These are phyloP conservation scores for Lepidostoma basale DNA, from an alignment of 1,140 invertebrate species.

Conservation along the genomic window DNA sequence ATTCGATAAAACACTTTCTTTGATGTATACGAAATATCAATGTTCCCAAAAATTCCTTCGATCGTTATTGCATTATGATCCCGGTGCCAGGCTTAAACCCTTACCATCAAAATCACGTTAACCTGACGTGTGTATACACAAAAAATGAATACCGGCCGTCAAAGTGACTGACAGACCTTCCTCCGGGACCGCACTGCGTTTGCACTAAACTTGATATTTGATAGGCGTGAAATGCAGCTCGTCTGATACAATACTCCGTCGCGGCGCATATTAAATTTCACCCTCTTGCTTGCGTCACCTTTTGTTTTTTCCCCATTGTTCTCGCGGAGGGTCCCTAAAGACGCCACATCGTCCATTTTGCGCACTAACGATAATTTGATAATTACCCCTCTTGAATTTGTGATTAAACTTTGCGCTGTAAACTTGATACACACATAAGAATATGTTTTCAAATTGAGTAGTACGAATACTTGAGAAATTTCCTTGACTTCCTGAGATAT, in stretches of 20 bases:
- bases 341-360: constrained; percentile 1
- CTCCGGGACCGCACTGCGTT: constrained; percentile 20
- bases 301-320: constrained; percentile 33
- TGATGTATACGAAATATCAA: too few relatives aligned
- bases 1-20: too few relatives aligned
- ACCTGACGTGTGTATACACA: constrained; percentile 16
- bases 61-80: too few relatives aligned
- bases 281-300: constrained; percentile 1
- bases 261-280: constrained; percentile 44
- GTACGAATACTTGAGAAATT: too few relatives aligned
- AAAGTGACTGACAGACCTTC: constrained; percentile 40
- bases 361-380: constrained; percentile 12
- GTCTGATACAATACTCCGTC: constrained; percentile 18
- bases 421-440: neutral
- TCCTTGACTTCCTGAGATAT: too few relatives aligned
- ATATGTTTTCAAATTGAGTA: too few relatives aligned
- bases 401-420: too few relatives aligned
- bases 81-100: too few relatives aligned
- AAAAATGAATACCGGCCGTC: constrained; percentile 33
- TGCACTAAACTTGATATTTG: constrained; percentile 40
- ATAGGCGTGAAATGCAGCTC: constrained; percentile 45
- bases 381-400: too few relatives aligned
- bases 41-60: too few relatives aligned
- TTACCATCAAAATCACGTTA: constrained; percentile 10
- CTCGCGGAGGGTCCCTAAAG: neutral